phyloP scores from a whole-genome alignment of 2,888 invertebrate genomes.

The Aphodius granarius region DNA sequence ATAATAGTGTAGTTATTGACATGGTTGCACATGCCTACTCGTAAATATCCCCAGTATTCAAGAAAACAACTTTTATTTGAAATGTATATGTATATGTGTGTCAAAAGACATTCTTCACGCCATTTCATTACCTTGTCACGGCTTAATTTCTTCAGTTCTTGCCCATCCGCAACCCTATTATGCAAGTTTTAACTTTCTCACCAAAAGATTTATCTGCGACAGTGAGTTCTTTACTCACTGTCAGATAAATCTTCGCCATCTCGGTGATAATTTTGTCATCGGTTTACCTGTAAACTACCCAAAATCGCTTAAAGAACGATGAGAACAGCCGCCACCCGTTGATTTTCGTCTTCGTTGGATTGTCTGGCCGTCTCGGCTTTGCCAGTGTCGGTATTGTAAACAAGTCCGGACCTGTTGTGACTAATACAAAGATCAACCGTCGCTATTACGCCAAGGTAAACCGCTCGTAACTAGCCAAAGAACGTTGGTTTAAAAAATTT shows the following conservation, averaged over 20 bases:
- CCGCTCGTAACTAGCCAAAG: not conserved
- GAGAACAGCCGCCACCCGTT: not conserved
- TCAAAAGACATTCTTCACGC: not conserved
- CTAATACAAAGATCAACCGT: not conserved
- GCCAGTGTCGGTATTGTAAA: not conserved
- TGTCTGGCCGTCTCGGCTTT: not conserved
- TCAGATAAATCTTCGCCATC: not conserved
- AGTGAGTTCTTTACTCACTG: not conserved
- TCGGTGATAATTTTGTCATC: not conserved
- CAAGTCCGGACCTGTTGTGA: not conserved
- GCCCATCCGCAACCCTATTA: not conserved
- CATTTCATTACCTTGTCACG: not conserved
- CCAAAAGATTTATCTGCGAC: too few relatives aligned
- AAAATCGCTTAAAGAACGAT: not conserved
- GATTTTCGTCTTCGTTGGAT: not conserved
- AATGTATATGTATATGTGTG: not conserved
- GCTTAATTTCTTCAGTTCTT: not conserved
- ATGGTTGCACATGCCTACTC: not conserved
- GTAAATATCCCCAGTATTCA: not conserved
- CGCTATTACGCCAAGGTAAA: too few relatives aligned
- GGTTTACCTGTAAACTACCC: not conserved
- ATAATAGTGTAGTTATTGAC: too few relatives aligned
- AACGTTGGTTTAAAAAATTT: too few relatives aligned
- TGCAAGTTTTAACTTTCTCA: not conserved
- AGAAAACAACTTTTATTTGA: too few relatives aligned